phyloP scores from a whole-genome alignment of 2,113 vertebrate genomes.

The Dryoscopus gambensis region DNA sequence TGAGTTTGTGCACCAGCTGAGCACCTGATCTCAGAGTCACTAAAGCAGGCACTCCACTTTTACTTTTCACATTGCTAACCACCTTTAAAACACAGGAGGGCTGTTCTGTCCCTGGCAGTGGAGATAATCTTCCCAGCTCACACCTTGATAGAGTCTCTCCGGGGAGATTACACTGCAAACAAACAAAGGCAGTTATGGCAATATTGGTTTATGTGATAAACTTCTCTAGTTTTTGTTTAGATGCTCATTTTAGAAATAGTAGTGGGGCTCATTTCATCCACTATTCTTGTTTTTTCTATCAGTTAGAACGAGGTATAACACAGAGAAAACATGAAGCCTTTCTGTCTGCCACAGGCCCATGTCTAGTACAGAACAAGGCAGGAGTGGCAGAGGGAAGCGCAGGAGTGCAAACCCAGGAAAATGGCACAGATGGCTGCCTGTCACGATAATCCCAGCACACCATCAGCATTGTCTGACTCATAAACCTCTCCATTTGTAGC shows the following conservation, averaged over 20 bases:
- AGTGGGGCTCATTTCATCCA: background rate
- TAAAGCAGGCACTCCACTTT: background rate
- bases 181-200: background rate
- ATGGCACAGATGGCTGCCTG: background rate
- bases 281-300: background rate
- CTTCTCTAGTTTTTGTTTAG: background rate
- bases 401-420: background rate
- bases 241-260: background rate
- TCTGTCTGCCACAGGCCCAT: background rate
- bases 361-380: background rate
- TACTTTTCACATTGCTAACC: background rate
- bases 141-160: background rate
- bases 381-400: background rate
- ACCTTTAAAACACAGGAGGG: background rate
- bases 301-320: background rate
- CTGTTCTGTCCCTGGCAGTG: background rate
- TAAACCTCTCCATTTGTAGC: background rate
- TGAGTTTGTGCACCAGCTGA: background rate
- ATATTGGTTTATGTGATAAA: background rate
- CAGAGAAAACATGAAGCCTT: background rate
- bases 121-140: background rate
- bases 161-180: background rate
- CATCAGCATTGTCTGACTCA: background rate
- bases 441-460: background rate
- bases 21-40: background rate